A percentile compares a stretch with the other conserved stretches of the same genome.
Evolutionary conservation across 1,140 invertebrate species (phyloP).

Genomic region (Solenopsis fugax): DNA sequence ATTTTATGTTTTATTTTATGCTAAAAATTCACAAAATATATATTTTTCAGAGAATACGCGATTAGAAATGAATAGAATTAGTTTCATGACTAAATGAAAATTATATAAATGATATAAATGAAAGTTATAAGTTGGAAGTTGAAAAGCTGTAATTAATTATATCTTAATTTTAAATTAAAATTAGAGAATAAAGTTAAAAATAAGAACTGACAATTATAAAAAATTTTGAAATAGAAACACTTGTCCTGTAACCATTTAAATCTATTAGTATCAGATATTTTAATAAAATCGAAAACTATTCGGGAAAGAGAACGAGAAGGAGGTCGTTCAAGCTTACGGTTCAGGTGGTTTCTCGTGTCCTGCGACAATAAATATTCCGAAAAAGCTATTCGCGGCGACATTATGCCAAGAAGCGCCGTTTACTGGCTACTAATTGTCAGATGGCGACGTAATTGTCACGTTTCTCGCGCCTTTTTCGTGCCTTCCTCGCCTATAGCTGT

Average conservation of each 20-base stretch:
- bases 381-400: conserved; percentile 79
- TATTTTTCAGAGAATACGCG: no score
- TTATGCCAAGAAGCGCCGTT: conserved; percentile 74
- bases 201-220: neutral
- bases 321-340: conserved; percentile 12
- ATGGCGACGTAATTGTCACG: conserved; percentile 83
- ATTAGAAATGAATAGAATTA: no score
- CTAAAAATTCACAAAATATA: no score
- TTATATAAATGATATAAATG: no score
- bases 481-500: conserved; percentile 47
- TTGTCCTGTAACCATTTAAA: neutral
- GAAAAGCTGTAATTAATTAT: neutral
- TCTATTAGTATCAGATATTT: conserved; percentile 35
- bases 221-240: neutral
- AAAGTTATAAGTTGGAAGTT: no score
- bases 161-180: neutral
- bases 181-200: neutral
- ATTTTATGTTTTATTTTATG: no score
- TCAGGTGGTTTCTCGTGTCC: conserved; percentile 39
- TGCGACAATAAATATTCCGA: conserved; percentile 80
- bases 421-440: conserved; percentile 85
- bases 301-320: neutral
- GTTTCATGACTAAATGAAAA: no score
- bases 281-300: conserved; percentile 29
- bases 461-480: conserved; percentile 78